phyloP scores from a whole-genome alignment of 2,888 invertebrate genomes.

The Spisula subtruncata region DNA sequence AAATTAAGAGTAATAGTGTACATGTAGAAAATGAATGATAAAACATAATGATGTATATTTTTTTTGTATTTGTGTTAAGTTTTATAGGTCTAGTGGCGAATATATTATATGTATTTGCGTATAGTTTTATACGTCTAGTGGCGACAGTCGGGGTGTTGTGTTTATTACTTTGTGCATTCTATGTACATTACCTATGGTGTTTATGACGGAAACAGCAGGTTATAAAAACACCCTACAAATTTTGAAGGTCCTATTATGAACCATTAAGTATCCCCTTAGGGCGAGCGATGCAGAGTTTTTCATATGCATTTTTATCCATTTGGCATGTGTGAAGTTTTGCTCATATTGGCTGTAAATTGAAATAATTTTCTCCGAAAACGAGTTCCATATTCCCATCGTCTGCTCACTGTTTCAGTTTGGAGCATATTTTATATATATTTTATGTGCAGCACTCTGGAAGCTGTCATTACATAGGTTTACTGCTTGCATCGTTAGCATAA shows the following conservation, averaged over 20 bases:
- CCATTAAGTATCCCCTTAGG: conserved; percentile 12
- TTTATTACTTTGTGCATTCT: neutral
- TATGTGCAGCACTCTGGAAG: neutral
- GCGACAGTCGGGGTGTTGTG: neutral
- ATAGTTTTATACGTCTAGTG: neutral
- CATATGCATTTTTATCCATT: neutral
- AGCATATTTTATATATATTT: neutral
- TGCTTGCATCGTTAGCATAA: neutral
- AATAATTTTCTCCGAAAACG: neutral
- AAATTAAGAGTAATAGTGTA: neutral
- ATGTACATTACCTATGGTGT: neutral
- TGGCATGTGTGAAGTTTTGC: neutral
- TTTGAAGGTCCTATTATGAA: conserved; percentile 1
- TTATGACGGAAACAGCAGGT: neutral
- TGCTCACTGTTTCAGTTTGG: neutral
- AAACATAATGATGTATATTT: neutral
- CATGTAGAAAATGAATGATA: neutral
- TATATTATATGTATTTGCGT: conserved; percentile 1
- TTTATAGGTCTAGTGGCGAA: neutral
- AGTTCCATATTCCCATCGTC: neutral
- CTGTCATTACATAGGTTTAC: neutral
- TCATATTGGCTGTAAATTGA: neutral
- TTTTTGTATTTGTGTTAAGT: neutral
- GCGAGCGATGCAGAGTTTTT: neutral
- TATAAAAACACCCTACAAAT: conserved; percentile 7